Evolutionary conservation across 2,888 invertebrate species (phyloP).

Genomic region (Cosmopolites sordidus): DNA sequence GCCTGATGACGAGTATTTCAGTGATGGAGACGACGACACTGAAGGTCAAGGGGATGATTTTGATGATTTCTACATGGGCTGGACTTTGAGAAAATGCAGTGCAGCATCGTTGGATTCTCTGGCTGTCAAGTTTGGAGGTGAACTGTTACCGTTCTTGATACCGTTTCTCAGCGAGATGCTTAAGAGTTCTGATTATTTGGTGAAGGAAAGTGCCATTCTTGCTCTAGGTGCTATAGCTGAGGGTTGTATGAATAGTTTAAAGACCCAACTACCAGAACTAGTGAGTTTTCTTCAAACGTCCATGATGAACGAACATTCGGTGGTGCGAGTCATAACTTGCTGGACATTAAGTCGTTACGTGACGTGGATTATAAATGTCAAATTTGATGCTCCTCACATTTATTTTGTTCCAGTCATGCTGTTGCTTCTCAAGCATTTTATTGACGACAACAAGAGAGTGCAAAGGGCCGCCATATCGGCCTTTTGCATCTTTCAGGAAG

Average conservation of each 20-base stretch:
- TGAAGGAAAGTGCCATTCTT: constrained; percentile 91
- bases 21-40: constrained; percentile 55
- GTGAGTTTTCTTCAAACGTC: constrained; percentile 64
- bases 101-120: constrained; percentile 96
- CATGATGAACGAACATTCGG: constrained; percentile 62
- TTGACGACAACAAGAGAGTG: constrained; percentile 71
- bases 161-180: constrained; percentile 95
- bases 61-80: constrained; percentile 52
- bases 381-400: constrained; percentile 44
- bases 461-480: constrained; percentile 77
- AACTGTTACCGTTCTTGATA: constrained; percentile 84
- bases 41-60: constrained; percentile 37
- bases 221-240: constrained; percentile 64
- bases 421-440: constrained; percentile 62
- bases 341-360: constrained; percentile 74
- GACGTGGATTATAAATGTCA: constrained; percentile 67
- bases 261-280: constrained; percentile 63
- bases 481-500: constrained; percentile 74
- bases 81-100: constrained; percentile 98
- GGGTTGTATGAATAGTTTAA: constrained; percentile 64
- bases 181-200: constrained; percentile 89
- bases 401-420: constrained; percentile 69
- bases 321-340: constrained; percentile 72
- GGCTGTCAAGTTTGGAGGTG: constrained; percentile 93
- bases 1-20: constrained; percentile 52